Base-by-base conservation (phyloP, 2,797 vertebrate genomes). In the Falco peregrinus region DNA sequence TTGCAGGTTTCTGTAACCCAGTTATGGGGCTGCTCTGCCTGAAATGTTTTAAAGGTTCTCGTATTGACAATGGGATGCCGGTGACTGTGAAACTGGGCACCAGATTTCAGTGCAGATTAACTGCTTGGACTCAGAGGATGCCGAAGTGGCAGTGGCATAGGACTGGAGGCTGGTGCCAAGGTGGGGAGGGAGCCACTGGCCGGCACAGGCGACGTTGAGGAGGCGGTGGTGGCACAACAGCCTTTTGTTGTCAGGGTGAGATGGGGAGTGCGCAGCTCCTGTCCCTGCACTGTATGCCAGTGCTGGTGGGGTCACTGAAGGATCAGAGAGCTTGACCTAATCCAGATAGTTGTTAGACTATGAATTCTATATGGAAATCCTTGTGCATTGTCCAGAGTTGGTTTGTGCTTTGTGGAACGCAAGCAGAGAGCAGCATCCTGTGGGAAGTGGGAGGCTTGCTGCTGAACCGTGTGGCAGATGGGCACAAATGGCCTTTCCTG, bases 191-290 rank as follows among this genome's bases (percentile, higher is more conserved):
- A 65, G 63, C 63, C 1, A 10, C 41, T 73, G 75, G 65, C 48
- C 0, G 1, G 24, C 5, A 2, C 1, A 5, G 61, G 60, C 0
- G 6, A 12, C 50, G 63, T 16, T 0, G 3, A 35, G 41, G 50
- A 26, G 37, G 33, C 2, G 11, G 21, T 16, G 54, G 77, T 87
- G 84, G 45, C 50, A 85, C 89, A 89, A 57, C 11, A 57, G 63
- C n/a, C 70, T 48, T 90, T 87, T 84, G 74, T 89, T 76, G 45
- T 28, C 45, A 5, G 12, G 15, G 25, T 2, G 16, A 18, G 73
- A 7, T 1, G 14, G 28, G 54, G 59, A 68, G 50, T 1, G 3
- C 3, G 18, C 43, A 45, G 54, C 77, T 88, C 63, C 43, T 47
- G 63, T 68, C 71, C 71, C 43, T 39, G 54, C 0, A 3, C 59